Conservation (phyloP, 2,888 invertebrate genomes). For the Kryphioiulus occultus region DNA sequence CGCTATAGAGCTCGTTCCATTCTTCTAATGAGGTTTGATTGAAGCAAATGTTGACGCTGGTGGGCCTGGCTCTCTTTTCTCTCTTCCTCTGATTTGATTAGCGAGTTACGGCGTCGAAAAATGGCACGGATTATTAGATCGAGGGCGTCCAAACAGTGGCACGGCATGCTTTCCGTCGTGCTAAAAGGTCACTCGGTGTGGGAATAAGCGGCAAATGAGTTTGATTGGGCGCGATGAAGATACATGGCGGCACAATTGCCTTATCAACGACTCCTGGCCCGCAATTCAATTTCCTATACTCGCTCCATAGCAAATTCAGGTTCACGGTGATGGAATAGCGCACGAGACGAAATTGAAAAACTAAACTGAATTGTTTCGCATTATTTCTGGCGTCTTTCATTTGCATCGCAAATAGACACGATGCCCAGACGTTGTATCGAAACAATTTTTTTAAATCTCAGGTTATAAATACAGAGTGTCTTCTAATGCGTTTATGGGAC, state of each 20-base stretch:
- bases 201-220: slow-evolving; percentile 45
- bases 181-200: slow-evolving; percentile 46
- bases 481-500: no score
- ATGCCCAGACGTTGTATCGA: background rate
- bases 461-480: no score
- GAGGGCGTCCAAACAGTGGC: slow-evolving; percentile 29
- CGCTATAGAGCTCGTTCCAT: no score
- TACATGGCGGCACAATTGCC: background rate
- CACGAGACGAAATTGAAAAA: background rate
- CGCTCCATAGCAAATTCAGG: background rate
- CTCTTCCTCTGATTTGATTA: slow-evolving; percentile 19
- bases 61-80: background rate
- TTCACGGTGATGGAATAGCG: background rate
- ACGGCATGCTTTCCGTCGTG: background rate
- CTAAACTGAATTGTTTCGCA: background rate
- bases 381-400: background rate
- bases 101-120: slow-evolving; percentile 44
- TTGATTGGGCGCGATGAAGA: slow-evolving; percentile 37
- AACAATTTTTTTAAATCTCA: no score
- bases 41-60: background rate
- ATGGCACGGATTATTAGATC: slow-evolving; percentile 38
- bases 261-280: slow-evolving; percentile 14
- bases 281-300: background rate
- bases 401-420: background rate
- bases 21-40: slow-evolving; percentile 3